Conservation (phyloP, 1,140 invertebrate species). For the Drosophila athabasca region DNA sequence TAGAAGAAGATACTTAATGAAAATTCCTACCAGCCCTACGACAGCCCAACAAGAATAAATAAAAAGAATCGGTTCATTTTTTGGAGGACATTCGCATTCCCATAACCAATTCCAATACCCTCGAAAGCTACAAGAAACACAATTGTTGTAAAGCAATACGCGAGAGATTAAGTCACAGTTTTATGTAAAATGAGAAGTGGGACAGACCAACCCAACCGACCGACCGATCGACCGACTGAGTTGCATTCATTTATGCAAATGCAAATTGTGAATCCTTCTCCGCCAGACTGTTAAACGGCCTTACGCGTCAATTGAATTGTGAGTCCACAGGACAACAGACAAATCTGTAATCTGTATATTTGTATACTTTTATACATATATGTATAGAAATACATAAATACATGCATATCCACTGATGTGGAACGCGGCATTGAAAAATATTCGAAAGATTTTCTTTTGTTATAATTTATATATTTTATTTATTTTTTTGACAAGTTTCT, state of each 20-base stretch:
- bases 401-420: slow-evolving; percentile 32
- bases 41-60: too few species aligned
- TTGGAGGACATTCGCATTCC: too few species aligned
- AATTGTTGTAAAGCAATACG: slow-evolving; percentile 6
- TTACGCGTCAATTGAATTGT: slow-evolving; percentile 66
- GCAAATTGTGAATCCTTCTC: slow-evolving; percentile 55
- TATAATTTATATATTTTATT: slow-evolving; percentile 22
- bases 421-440: slow-evolving; percentile 60
- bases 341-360: too few species aligned
- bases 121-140: background rate
- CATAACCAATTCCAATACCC: background rate
- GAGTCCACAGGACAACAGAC: slow-evolving; percentile 25
- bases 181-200: slow-evolving; percentile 40
- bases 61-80: too few species aligned
- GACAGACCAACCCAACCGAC: too few species aligned
- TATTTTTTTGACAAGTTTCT: slow-evolving; percentile 39
- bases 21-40: too few species aligned
- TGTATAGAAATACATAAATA: background rate
- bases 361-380: too few species aligned
- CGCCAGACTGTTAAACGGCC: slow-evolving; percentile 71
- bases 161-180: slow-evolving; percentile 38
- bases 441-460: slow-evolving; percentile 60
- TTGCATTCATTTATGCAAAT: slow-evolving; percentile 59
- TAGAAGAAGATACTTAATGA: too few species aligned
- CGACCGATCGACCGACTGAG: too few species aligned